Conservation (phyloP, 2,888 invertebrate species). For the Lochmaea crataegi region DNA sequence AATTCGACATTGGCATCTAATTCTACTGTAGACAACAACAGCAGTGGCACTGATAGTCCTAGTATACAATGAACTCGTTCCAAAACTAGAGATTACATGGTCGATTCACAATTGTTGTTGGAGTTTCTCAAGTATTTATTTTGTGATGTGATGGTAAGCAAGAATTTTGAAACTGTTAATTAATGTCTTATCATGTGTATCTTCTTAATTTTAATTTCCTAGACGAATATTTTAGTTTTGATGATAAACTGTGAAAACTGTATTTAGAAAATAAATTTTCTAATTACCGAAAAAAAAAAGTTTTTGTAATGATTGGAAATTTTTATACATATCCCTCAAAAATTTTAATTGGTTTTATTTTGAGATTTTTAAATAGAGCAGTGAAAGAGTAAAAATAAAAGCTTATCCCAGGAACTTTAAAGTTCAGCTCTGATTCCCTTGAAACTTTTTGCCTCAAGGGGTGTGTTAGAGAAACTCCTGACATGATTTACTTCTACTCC, state of each 20-base stretch:
- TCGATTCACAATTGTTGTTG: constrained; percentile 16
- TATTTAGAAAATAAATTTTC: neutral
- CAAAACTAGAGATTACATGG: no score
- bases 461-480: no score
- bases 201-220: neutral
- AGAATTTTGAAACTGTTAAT: constrained; percentile 39
- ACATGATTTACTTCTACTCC: no score
- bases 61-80: constrained; percentile 58
- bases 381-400: no score
- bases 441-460: no score
- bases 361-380: no score
- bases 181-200: neutral
- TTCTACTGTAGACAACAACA: constrained; percentile 65
- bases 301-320: neutral
- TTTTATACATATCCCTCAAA: no score
- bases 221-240: neutral
- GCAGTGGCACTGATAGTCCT: constrained; percentile 87
- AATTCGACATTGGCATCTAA: constrained; percentile 52
- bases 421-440: no score
- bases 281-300: neutral
- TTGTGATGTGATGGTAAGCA: constrained; percentile 42
- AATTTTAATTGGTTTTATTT: no score
- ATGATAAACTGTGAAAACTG: neutral
- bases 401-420: no score
- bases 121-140: constrained; percentile 20